Evolutionary conservation across 2,113 vertebrate genomes (phyloP).

Genomic region (Accipiter cooperii): DNA sequence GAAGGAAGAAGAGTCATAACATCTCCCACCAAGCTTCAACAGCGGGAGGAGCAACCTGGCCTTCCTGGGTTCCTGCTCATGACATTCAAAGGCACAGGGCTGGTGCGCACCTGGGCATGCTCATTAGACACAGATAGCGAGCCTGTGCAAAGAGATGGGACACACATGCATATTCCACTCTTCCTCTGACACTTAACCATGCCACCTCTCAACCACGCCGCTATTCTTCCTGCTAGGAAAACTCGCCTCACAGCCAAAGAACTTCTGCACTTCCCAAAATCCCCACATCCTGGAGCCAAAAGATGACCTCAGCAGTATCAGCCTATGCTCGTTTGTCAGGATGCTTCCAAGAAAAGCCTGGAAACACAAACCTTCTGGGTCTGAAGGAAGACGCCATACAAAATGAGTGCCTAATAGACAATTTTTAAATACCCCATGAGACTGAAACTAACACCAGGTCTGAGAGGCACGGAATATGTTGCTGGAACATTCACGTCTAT

Average conservation of each 20-base stretch:
- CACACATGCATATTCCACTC: not conserved
- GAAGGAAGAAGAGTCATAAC: not conserved
- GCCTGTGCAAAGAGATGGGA: not conserved
- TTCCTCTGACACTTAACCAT: not conserved
- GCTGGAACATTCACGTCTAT: not conserved
- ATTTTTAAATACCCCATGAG: not conserved
- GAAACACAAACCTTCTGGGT: not conserved
- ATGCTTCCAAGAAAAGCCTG: not conserved
- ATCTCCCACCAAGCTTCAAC: not conserved
- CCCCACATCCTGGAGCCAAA: not conserved
- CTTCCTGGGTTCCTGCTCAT: not conserved
- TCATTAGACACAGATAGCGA: not conserved
- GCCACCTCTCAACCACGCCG: fast-evolving
- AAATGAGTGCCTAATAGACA: not conserved
- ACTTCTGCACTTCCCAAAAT: not conserved
- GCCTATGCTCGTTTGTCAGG: not conserved
- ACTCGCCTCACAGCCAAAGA: not conserved
- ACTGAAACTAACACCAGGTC: not conserved
- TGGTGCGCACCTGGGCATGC: not conserved
- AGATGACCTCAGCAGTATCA: not conserved
- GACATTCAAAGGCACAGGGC: not conserved
- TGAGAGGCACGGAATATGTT: not conserved
- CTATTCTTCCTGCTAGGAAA: not conserved
- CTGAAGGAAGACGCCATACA: not conserved
- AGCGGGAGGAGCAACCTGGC: not conserved